Evolutionary conservation across 2,797 vertebrate species (phyloP).

Genomic region (Todus mexicanus): DNA sequence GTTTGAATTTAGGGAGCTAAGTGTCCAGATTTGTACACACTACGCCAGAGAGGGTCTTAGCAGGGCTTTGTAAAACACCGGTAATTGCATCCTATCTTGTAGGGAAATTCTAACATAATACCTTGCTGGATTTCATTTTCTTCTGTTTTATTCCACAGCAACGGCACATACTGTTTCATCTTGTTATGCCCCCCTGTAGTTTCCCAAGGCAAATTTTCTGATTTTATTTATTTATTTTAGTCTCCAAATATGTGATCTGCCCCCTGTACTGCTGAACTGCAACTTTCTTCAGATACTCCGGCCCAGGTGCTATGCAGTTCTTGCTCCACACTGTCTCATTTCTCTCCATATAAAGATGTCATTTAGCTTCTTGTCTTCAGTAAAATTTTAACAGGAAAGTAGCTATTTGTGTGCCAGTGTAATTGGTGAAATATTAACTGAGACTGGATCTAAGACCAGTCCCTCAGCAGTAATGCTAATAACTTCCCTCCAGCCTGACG

Average conservation of each 20-base stretch:
- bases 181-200: not conserved
- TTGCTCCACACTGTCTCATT: not conserved
- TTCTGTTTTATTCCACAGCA: not conserved
- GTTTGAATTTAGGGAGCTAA: not conserved
- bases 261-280: not conserved
- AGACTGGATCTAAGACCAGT: not conserved
- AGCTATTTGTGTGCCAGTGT: not conserved
- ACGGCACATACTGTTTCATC: not conserved
- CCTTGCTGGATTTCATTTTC: not conserved
- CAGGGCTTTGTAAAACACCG: not conserved
- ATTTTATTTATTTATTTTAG: not conserved
- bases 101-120: not conserved
- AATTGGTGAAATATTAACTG: conserved; percentile 5
- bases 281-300: not conserved
- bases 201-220: not conserved
- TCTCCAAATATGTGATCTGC: rapidly evolving
- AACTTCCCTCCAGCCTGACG: not conserved
- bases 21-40: not conserved
- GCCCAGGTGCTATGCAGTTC: not conserved
- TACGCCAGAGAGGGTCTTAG: not conserved
- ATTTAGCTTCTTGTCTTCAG: not conserved
- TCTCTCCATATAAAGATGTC: not conserved
- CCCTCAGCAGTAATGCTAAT: not conserved
- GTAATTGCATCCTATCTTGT: not conserved
- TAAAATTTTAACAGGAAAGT: not conserved